A percentile compares a stretch with the other conserved stretches of the same genome.
These are phyloP conservation scores for Neuroterus valhalla DNA, from an alignment of 1,140 invertebrate genomes.

Conservation along the genomic window DNA sequence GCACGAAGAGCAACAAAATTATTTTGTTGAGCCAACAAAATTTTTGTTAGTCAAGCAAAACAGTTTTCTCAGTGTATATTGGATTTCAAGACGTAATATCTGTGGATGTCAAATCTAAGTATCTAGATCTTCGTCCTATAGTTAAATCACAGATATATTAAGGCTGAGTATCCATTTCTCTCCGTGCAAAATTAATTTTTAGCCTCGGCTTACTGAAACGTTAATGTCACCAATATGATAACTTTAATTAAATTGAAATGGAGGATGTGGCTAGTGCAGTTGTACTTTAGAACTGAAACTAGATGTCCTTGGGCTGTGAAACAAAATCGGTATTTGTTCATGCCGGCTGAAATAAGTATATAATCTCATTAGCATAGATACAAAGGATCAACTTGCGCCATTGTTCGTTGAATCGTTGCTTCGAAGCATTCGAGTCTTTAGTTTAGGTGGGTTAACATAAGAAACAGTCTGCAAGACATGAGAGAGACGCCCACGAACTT, in stretches of 20 bases:
- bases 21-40: too few species aligned
- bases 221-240: constrained; percentile 42
- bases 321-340: constrained; percentile 54
- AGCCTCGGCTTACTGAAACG: constrained; percentile 33
- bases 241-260: constrained; percentile 44
- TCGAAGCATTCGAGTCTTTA: constrained; percentile 21
- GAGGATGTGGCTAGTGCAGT: constrained; percentile 39
- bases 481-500: constrained; percentile 11
- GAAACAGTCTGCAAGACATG: neutral
- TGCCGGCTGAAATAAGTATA: constrained; percentile 42
- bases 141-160: too few species aligned
- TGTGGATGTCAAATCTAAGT: too few species aligned
- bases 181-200: constrained; percentile 40
- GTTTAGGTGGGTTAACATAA: neutral
- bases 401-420: constrained; percentile 38
- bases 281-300: constrained; percentile 49
- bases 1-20: too few species aligned
- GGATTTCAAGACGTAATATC: too few species aligned
- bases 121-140: too few species aligned
- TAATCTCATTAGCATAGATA: constrained; percentile 54
- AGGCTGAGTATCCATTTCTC: too few species aligned
- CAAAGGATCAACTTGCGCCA: constrained; percentile 48
- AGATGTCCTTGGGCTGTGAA: constrained; percentile 55
- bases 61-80: too few species aligned
- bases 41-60: too few species aligned